A percentile compares a stretch with the other conserved stretches of the same genome.
Evolutionary conservation across 2,113 vertebrate genomes (phyloP).

Genomic region (Nettapus auritus): DNA sequence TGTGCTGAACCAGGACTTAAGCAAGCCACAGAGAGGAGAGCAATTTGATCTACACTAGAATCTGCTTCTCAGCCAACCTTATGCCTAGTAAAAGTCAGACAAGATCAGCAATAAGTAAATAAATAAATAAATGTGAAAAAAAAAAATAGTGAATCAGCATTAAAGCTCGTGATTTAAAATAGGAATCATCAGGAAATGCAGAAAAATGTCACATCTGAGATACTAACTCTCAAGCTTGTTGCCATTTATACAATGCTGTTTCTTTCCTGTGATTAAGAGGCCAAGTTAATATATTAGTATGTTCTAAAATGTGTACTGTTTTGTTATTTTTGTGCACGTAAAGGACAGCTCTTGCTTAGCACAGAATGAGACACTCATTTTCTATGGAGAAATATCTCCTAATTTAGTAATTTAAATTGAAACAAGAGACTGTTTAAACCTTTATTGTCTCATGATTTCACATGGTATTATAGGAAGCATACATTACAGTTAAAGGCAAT

Average conservation of each 20-base stretch:
- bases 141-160: not conserved
- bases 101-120: not conserved
- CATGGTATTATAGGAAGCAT: not conserved
- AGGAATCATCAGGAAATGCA: slow-evolving; percentile 20
- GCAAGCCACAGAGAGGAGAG: not conserved
- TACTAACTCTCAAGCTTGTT: not conserved
- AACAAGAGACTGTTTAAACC: not conserved
- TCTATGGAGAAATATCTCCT: slow-evolving; percentile 7
- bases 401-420: not conserved
- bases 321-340: not conserved
- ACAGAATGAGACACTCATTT: not conserved
- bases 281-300: not conserved
- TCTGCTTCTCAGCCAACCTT: not conserved
- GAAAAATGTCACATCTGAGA: not conserved
- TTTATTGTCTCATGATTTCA: not conserved
- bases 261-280: slow-evolving; percentile 24
- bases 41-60: not conserved
- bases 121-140: not conserved
- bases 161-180: not conserved
- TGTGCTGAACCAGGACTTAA: rapidly evolving
- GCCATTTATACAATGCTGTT: not conserved
- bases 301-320: not conserved
- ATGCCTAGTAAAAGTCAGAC: not conserved
- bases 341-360: not conserved
- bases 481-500: not conserved